These are phyloP conservation scores for Akabosia matsudoensis DNA, from an alignment of 1,140 invertebrate species.

Conservation along the genomic window DNA sequence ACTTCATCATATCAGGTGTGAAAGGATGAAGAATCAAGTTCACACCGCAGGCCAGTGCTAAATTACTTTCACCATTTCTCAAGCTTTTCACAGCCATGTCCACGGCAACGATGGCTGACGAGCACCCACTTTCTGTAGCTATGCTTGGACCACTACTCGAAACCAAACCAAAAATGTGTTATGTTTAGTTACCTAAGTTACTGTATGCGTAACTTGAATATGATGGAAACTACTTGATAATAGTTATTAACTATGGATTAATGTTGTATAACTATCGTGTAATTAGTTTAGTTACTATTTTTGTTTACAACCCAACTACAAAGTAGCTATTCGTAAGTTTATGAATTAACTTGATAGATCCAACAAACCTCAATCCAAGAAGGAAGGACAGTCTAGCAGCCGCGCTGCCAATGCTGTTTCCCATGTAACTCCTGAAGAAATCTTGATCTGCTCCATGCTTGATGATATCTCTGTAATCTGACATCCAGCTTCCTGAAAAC, in stretches of 20 bases:
- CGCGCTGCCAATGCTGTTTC: not conserved
- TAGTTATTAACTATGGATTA: not conserved
- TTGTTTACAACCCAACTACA: not conserved
- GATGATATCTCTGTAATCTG: constrained; percentile 6
- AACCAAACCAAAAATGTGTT: no score
- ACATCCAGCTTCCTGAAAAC: constrained; percentile 11
- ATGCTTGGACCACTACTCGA: constrained; percentile 16
- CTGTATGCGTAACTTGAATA: not conserved
- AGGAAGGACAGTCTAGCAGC: not conserved
- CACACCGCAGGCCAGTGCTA: not conserved
- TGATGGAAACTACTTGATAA: not conserved
- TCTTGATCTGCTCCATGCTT: not conserved
- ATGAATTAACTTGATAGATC: no score
- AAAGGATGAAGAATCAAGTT: constrained; percentile 14
- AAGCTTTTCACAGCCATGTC: not conserved
- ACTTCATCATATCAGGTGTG: constrained; percentile 11
- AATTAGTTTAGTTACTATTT: not conserved
- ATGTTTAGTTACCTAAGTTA: not conserved
- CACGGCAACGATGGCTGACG: not conserved
- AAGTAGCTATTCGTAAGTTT: not conserved
- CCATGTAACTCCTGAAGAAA: constrained; percentile 13
- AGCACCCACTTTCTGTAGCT: not conserved
- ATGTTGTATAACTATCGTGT: not conserved
- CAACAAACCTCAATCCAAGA: no score
- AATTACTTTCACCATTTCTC: constrained; percentile 11